Conservation (phyloP, 2,113 vertebrate genomes). For the Trichechus manatus region DNA sequence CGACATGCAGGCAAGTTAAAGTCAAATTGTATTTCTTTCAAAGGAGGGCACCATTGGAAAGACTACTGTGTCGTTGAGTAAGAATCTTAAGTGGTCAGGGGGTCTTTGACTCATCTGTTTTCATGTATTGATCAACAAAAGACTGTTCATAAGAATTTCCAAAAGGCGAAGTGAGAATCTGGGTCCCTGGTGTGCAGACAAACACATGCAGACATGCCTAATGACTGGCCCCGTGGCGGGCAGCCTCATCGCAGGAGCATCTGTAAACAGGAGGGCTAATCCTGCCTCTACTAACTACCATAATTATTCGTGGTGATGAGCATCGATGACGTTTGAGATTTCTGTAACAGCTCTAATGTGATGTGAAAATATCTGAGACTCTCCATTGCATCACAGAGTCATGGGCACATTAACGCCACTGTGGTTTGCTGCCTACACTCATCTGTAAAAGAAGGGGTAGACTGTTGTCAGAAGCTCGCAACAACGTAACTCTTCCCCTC, state of each 20-base stretch:
- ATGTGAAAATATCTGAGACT: too few species aligned
- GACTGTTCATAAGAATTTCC: accelerated
- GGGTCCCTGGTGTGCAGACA: not conserved
- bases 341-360: not conserved
- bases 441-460: accelerated
- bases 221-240: too few species aligned
- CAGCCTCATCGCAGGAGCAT: accelerated
- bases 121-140: too few species aligned
- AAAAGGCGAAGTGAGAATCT: accelerated
- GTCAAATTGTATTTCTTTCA: not conserved
- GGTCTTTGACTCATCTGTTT: not conserved
- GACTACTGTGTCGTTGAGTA: accelerated
- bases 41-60: not conserved
- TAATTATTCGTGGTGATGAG: too few species aligned
- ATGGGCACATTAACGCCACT: accelerated
- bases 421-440: not conserved
- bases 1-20: not conserved
- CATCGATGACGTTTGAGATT: accelerated
- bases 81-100: too few species aligned
- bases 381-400: too few species aligned
- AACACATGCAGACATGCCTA: not conserved
- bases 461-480: too few species aligned
- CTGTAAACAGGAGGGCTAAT: accelerated
- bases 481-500: too few species aligned
- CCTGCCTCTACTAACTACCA: too few species aligned